These are phyloP conservation scores for Gouania willdenowi DNA, from an alignment of 2,797 vertebrate species.

Conservation along the genomic window DNA sequence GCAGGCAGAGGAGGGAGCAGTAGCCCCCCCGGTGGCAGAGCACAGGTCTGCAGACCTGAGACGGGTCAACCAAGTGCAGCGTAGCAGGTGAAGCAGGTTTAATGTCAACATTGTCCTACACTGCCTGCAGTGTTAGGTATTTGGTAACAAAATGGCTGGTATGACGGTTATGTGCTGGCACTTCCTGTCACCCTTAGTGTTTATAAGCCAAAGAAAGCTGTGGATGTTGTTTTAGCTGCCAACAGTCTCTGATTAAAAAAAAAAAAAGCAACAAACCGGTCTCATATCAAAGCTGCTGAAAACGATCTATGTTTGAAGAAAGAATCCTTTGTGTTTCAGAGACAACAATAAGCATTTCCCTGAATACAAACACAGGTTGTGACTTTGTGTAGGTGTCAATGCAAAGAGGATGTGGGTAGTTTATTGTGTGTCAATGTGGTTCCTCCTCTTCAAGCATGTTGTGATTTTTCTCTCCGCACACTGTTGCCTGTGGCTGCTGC, in stretches of 20 bases:
- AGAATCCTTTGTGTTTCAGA: not conserved
- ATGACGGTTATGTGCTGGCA: conserved; percentile 69
- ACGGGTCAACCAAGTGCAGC: conserved; percentile 10
- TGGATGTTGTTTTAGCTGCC: conserved; percentile 27
- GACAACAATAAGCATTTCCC: not conserved
- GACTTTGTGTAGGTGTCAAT: conserved; percentile 8
- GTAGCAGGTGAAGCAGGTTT: conserved; percentile 5
- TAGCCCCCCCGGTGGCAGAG: conserved; percentile 61
- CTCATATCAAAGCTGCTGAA: too few species aligned
- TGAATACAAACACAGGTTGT: conserved; percentile 20
- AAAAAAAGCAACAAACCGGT: too few species aligned
- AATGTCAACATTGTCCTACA: conserved; percentile 15
- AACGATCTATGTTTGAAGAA: too few species aligned
- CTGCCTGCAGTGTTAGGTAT: conserved; percentile 43
- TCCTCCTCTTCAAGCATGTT: conserved; percentile 32
- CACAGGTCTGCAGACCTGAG: conserved; percentile 33
- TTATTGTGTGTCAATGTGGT: conserved; percentile 44
- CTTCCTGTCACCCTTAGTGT: conserved; percentile 76
- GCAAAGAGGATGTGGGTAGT: conserved; percentile 59
- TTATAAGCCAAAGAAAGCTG: conserved; percentile 38
- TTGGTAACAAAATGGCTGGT: conserved; percentile 55
- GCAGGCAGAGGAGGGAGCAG: conserved; percentile 11
- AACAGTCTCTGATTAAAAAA: too few species aligned
- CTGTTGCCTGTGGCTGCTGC: conserved; percentile 26
- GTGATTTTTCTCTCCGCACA: conserved; percentile 45